Base-by-base conservation (phyloP, 2,113 vertebrate species). In the Periophthalmus modestus region DNA sequence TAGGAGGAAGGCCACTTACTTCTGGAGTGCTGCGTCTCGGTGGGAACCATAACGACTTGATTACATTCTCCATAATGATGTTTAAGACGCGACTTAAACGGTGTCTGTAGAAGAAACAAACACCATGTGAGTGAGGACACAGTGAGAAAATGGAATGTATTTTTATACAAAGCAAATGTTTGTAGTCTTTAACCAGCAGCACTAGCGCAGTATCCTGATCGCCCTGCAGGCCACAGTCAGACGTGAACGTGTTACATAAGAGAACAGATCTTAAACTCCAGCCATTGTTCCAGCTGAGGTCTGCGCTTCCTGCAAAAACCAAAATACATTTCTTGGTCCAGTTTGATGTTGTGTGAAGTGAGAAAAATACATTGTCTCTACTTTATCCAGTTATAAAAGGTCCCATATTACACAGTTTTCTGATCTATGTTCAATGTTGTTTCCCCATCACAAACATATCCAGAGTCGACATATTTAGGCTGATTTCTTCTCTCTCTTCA, bases 291-390 rank as follows among this genome's bases (percentile, higher is more conserved):
- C 74, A 83, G 80, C 1, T 58, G 65, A 55, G 73, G 28, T 70
- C 80, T 77, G 85, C 84, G 82, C 84, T 91, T 91, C 90, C 92
- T 92, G 91, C 47, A 2, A 77, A 63, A 78, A 84, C 71, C 79
- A 71, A 71, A 77, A 2, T 43, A 73, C 50, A 19, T 52, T 18
- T 58, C 46, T 33, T 66, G 80, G 77, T 75, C 7, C 55, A 73
- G 33, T 78, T 72, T 55, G 73, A 73, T 66, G 62, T 34, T 39
- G 69, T 12, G 76, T 77, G 80, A 71, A 68, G 66, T 63, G 63
- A 86, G 76, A 71, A 59, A 14, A 57, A 57, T 57, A 14, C 28
- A 57, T 2, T 57, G 19, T 2, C 55, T 57, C 3, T 7, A 52
- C 18, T 57, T 57, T 21, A 21, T 57, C 2, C 0, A 52, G 10